Evolutionary conservation across 2,888 invertebrate genomes (phyloP).

Genomic region (Podabrus alpinus): DNA sequence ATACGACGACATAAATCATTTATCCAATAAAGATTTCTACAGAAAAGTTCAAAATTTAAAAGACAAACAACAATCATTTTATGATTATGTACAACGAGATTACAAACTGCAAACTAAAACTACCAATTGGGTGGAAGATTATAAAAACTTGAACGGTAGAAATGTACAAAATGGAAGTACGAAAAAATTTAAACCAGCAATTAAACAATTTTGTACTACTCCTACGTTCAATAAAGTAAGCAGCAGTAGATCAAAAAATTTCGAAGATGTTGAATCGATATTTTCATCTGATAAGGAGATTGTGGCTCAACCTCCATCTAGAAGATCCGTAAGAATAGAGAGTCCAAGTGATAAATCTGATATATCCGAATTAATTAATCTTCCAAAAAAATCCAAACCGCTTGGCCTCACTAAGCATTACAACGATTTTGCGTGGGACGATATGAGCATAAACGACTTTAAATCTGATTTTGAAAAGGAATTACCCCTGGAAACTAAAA

Average conservation of each 20-base stretch:
- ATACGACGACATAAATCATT: constrained; percentile 75
- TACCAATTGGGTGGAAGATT: constrained; percentile 50
- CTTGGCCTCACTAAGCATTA: constrained; percentile 43
- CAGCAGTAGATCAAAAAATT: constrained; percentile 29
- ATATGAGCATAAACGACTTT: constrained; percentile 50
- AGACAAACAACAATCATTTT: constrained; percentile 63
- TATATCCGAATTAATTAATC: constrained; percentile 39
- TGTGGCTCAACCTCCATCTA: constrained; percentile 47
- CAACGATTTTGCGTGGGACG: constrained; percentile 44
- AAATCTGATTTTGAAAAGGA: constrained; percentile 40
- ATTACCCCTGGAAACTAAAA: constrained; percentile 51
- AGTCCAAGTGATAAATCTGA: constrained; percentile 45
- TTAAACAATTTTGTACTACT: constrained; percentile 46
- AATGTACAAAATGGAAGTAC: constrained; percentile 7
- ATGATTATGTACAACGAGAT: constrained; percentile 47
- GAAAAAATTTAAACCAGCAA: constrained; percentile 35
- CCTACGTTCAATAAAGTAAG: constrained; percentile 40
- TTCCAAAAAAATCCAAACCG: constrained; percentile 45
- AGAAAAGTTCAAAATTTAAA: constrained; percentile 69
- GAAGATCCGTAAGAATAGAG: constrained; percentile 54
- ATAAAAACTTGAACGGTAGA: constrained; percentile 45
- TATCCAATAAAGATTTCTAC: constrained; percentile 76
- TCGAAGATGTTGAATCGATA: constrained; percentile 42
- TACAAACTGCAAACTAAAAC: constrained; percentile 43
- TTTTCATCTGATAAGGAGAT: constrained; percentile 47